Evolutionary conservation across 2,113 vertebrate genomes (phyloP).

Genomic region (Crypturellus undulatus): DNA sequence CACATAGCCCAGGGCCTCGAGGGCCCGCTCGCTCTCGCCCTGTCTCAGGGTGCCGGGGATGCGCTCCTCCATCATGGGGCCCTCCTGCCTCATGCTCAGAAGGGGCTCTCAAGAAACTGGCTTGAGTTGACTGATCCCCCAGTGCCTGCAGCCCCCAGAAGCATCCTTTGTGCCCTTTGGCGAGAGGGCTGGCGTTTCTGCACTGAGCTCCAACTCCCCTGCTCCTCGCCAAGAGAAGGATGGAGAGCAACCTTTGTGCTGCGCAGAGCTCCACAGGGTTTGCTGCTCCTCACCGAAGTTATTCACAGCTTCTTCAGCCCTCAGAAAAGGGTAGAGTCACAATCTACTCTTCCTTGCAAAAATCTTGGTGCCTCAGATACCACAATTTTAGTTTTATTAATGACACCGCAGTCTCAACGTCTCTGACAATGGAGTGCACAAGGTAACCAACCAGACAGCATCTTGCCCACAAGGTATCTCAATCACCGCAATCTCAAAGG

Average conservation of each 20-base stretch:
- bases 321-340: background rate
- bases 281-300: background rate
- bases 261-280: background rate
- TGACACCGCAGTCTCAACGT: background rate
- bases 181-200: rapidly evolving
- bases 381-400: background rate
- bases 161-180: rapidly evolving
- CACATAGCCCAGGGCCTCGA: background rate
- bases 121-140: background rate
- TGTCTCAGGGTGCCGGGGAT: background rate
- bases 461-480: background rate
- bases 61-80: rapidly evolving
- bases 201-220: rapidly evolving
- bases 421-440: background rate
- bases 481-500: background rate
- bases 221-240: background rate
- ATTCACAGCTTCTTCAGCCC: background rate
- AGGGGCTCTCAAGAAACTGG: background rate
- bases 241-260: background rate
- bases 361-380: background rate
- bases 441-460: background rate
- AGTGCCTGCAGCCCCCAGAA: rapidly evolving
- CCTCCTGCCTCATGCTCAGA: rapidly evolving
- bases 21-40: background rate
- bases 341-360: background rate